Evolutionary conservation across 2,113 vertebrate genomes (phyloP).

Genomic region (Paralichthys olivaceus): DNA sequence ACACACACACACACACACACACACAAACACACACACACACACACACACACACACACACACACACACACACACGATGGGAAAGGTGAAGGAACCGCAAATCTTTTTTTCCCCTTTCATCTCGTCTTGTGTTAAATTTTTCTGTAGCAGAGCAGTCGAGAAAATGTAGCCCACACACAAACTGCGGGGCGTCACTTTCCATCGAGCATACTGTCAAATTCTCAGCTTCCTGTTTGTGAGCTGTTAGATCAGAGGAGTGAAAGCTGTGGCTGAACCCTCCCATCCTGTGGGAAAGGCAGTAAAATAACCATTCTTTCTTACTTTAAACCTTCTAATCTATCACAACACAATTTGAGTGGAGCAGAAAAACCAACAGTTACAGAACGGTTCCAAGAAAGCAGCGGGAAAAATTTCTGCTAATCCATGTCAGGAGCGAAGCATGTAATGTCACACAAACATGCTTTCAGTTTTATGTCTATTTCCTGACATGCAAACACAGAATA

Average conservation of each 20-base stretch:
- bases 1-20: slow-evolving; percentile 7
- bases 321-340: neutral
- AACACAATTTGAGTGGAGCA: neutral
- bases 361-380: neutral
- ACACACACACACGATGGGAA: neutral
- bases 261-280: slow-evolving; percentile 40
- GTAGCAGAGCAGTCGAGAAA: neutral
- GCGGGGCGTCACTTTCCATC: slow-evolving; percentile 54
- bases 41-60: neutral
- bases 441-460: neutral
- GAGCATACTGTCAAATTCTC: slow-evolving; percentile 32
- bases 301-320: slow-evolving; percentile 9
- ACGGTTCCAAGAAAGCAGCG: slow-evolving; percentile 1
- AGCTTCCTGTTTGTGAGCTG: slow-evolving; percentile 63
- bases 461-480: neutral
- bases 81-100: neutral
- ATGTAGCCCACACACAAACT: slow-evolving; percentile 8
- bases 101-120: neutral
- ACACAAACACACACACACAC: neutral
- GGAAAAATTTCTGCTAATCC: neutral
- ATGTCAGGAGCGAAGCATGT: neutral
- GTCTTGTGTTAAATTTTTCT: neutral
- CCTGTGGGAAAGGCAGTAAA: slow-evolving; percentile 41
- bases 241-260: slow-evolving; percentile 35
- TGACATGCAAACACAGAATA: neutral